Conservation (phyloP, 2,113 vertebrate species). For the Coturnix japonica region DNA sequence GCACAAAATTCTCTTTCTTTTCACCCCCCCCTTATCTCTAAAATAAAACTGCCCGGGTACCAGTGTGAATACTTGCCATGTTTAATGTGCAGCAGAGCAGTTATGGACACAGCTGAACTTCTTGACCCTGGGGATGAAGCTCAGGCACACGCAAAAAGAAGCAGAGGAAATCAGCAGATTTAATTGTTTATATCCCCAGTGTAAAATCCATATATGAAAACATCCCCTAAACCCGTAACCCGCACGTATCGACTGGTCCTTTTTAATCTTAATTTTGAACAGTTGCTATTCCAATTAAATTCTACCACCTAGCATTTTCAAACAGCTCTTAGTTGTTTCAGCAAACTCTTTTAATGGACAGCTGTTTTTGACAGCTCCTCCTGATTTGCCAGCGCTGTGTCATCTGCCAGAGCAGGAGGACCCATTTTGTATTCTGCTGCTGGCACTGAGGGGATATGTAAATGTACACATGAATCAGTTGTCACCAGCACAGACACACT, state of each 20-base stretch:
- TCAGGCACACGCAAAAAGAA: background rate
- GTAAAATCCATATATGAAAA: slow-evolving; percentile 44
- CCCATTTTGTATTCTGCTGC: slow-evolving; percentile 90
- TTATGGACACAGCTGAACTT: background rate
- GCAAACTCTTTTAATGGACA: slow-evolving; percentile 85
- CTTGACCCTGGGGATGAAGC: background rate
- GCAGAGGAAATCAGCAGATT: background rate
- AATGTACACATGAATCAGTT: slow-evolving; percentile 98
- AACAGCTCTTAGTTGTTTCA: slow-evolving; percentile 79
- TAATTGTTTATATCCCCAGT: slow-evolving; percentile 51
- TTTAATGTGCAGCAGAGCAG: background rate
- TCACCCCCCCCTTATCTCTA: background rate
- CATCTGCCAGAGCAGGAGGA: slow-evolving; percentile 88
- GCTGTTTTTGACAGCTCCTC: slow-evolving; percentile 98
- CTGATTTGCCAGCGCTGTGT: slow-evolving; percentile 92
- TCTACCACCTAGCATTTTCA: slow-evolving; percentile 83
- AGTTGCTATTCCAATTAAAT: slow-evolving; percentile 85
- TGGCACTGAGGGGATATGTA: slow-evolving; percentile 89
- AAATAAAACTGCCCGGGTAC: background rate
- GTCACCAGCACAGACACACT: slow-evolving; percentile 91
- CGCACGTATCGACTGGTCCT: slow-evolving; percentile 57
- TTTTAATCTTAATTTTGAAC: slow-evolving; percentile 83
- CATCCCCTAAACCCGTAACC: slow-evolving; percentile 43
- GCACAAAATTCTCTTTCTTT: background rate
- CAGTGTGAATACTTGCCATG: background rate